Conservation (phyloP, 2,888 invertebrate genomes). For the Phragmatobia fuliginosa region DNA sequence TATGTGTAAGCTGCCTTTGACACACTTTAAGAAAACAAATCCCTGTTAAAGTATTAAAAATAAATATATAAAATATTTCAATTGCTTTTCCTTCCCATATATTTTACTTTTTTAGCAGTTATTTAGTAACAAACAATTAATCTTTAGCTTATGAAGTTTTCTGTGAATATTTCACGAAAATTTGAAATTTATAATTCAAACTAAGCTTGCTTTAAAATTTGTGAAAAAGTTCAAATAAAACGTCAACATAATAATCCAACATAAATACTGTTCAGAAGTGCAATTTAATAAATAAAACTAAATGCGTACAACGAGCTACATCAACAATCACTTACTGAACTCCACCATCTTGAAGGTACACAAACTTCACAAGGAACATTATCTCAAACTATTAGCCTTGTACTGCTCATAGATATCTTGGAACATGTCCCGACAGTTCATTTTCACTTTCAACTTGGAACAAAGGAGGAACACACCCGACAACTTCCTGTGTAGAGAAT, state of each 20-base stretch:
- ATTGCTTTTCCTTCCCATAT: too few species aligned
- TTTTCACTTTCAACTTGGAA: constrained; percentile 92
- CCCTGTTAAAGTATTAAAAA: too few species aligned
- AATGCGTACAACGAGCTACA: not conserved
- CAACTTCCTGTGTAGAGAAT: constrained; percentile 98
- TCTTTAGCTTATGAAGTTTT: too few species aligned
- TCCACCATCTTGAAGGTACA: not conserved
- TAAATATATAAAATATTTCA: too few species aligned
- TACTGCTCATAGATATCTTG: constrained; percentile 92
- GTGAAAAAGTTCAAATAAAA: not conserved
- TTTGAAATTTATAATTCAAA: too few species aligned
- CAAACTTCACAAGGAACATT: not conserved
- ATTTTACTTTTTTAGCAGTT: too few species aligned
- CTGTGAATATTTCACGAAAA: too few species aligned
- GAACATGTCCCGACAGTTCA: constrained; percentile 95
- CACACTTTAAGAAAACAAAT: too few species aligned
- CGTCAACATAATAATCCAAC: not conserved
- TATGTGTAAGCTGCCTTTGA: too few species aligned
- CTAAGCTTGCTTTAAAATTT: too few species aligned
- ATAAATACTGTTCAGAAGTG: not conserved
- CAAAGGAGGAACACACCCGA: constrained; percentile 98
- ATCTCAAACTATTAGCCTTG: constrained; percentile 52
- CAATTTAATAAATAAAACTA: not conserved
- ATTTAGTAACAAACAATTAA: too few species aligned
- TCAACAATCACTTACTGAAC: not conserved